phyloP scores from a whole-genome alignment of 1,140 invertebrate species.

The Subanguina moxae region DNA sequence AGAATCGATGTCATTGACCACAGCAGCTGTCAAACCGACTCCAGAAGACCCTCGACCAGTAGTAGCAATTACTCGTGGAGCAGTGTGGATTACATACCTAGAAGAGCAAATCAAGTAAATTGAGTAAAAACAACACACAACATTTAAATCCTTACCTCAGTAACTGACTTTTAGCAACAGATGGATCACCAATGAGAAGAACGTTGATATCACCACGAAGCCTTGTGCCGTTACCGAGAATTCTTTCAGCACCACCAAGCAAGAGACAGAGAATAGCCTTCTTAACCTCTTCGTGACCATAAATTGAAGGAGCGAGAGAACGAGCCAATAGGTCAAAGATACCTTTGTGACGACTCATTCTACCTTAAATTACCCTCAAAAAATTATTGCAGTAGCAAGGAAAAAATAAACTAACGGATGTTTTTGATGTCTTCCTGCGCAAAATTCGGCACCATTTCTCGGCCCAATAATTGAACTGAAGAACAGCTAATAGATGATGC shows the following conservation, averaged over 20 bases:
- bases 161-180: conserved; percentile 95
- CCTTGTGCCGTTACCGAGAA: conserved; percentile 87
- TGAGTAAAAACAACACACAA: background rate
- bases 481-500: too few species aligned
- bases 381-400: too few species aligned
- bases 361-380: background rate
- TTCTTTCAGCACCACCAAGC: conserved; percentile 90
- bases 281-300: conserved; percentile 93
- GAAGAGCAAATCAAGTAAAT: background rate
- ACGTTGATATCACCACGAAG: conserved; percentile 96
- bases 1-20: conserved; percentile 89
- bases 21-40: conserved; percentile 95
- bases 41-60: conserved; percentile 91
- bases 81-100: conserved; percentile 83
- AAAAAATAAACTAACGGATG: conserved; percentile 67
- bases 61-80: conserved; percentile 88
- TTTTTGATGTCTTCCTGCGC: conserved; percentile 80
- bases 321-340: conserved; percentile 79
- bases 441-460: conserved; percentile 76
- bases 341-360: conserved; percentile 64
- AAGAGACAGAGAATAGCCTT: conserved; percentile 90
- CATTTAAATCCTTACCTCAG: conserved; percentile 62
- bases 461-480: conserved; percentile 75
- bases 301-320: conserved; percentile 94
- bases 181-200: conserved; percentile 93